Evolutionary conservation across 2,113 vertebrate species (phyloP).

Genomic region (Scartelaos histophorus): DNA sequence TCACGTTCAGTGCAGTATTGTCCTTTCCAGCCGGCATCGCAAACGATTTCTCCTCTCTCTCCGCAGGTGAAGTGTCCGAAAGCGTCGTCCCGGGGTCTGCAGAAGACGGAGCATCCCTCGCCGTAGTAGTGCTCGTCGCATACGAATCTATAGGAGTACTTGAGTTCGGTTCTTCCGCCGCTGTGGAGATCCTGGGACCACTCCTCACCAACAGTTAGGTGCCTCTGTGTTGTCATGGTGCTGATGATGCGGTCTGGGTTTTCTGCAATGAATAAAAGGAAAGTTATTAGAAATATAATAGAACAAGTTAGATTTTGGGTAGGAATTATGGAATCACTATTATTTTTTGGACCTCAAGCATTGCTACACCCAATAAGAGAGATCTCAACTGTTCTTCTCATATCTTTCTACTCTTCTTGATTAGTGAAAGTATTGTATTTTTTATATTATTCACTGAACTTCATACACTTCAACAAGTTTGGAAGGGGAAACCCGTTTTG

Average conservation of each 20-base stretch:
- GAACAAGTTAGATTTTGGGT: background rate
- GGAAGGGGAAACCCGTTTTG: background rate
- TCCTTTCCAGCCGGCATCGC: slow-evolving; percentile 95
- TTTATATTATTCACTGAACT: too few relatives aligned
- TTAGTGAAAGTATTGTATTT: background rate
- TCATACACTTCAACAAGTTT: background rate
- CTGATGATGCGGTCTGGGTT: slow-evolving; percentile 93
- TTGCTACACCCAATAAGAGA: too few relatives aligned
- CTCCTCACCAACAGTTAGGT: slow-evolving; percentile 92
- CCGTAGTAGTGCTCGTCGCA: slow-evolving; percentile 97
- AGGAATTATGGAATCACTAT: too few relatives aligned
- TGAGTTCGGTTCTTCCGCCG: slow-evolving; percentile 88
- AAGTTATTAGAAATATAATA: background rate
- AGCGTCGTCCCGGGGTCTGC: slow-evolving; percentile 91
- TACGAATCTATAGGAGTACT: slow-evolving; percentile 95
- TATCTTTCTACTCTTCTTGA: background rate
- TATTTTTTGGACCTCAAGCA: too few relatives aligned
- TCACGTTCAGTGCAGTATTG: slow-evolving; percentile 97
- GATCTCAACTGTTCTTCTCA: background rate
- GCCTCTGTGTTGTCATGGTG: slow-evolving; percentile 92
- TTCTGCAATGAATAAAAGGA: slow-evolving; percentile 66
- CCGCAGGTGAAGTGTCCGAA: slow-evolving; percentile 98
- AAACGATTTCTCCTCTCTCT: slow-evolving; percentile 93
- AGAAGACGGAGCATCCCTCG: slow-evolving; percentile 93
- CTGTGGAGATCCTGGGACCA: slow-evolving; percentile 98